Conservation (phyloP, 2,888 invertebrate genomes). For the Sicus ferrugineus region DNA sequence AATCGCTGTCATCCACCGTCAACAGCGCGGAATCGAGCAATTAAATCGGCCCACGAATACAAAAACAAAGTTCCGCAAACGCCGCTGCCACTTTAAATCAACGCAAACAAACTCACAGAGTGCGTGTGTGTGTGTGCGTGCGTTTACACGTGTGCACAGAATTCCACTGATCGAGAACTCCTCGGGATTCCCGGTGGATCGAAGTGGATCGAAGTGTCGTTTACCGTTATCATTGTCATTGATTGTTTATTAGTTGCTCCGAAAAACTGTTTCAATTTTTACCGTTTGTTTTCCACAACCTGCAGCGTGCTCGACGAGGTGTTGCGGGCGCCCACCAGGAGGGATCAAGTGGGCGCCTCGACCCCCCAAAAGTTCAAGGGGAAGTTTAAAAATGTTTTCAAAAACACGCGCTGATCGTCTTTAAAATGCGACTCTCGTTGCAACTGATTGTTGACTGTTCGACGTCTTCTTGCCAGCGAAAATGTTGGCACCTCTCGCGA, state of each 20-base stretch:
- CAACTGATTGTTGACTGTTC: too few species aligned
- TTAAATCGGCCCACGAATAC: conserved; percentile 18
- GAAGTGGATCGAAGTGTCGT: too few species aligned
- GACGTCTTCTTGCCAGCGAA: too few species aligned
- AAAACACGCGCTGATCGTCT: too few species aligned
- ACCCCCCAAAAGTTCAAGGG: too few species aligned
- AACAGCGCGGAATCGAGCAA: neutral
- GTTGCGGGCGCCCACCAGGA: neutral
- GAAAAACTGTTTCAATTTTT: conserved; percentile 26
- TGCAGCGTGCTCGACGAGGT: neutral
- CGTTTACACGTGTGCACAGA: neutral
- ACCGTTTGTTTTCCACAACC: conserved; percentile 22
- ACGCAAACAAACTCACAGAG: neutral
- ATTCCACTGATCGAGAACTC: too few species aligned
- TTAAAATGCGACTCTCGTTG: too few species aligned
- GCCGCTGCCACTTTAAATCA: conserved; percentile 40
- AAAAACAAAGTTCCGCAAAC: conserved; percentile 35
- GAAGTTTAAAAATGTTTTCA: too few species aligned
- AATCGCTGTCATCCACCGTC: neutral
- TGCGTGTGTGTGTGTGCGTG: neutral
- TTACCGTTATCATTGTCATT: conserved; percentile 41
- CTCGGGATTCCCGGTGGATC: too few species aligned
- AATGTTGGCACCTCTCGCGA: too few species aligned
- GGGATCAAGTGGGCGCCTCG: neutral
- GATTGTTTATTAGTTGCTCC: conserved; percentile 56